Base-by-base conservation (phyloP, 2,797 vertebrate species). In the Threskiornis aethiopicus region DNA sequence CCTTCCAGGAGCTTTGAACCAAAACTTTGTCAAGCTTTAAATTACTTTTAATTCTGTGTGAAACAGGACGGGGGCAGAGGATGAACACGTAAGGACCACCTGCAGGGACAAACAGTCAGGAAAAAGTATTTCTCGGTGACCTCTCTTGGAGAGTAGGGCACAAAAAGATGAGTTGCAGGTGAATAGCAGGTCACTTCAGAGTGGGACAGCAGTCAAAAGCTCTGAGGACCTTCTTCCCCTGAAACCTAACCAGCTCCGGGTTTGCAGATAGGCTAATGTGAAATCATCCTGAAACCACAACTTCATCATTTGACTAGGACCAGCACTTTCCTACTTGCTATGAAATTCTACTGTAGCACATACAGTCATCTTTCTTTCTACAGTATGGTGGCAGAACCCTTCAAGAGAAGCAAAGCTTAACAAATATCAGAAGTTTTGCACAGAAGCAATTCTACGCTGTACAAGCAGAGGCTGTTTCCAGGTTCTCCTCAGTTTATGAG, bases 31-130 rank as follows among this genome's bases (percentile, higher is more conserved):
- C 17, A 69, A 89, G 64, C 26, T 87, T 86, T 39, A 64, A 71
- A 52, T 16, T 0, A 62, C 58, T 59, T 59, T 59, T 39, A 69
- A 59, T 54, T 39, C 65, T 64, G 31, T 8, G 12, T 29, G 54
- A 76, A 52, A 46, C 9, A 62, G 37, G 44, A 55, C 0, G 0
- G 1, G 3, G 51, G 47, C 46, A 90, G 55, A 73, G 21, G 51
- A 70, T 44, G n/a, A 71, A 49, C 24, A 54, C 0, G 0, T 20
- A 55, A 76, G 3, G 2, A 84, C 55, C 51, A 84, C 57, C 69
- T 2, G 5, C 49, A 84, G 33, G 49, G 62, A 78, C 42, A 73
- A 75, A 41, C 22, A 31, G 18, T 15, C 16, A 17, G 22, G 21
- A 35, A 19, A 41, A 89, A 71, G 77, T n/a, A 24, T 33, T 51